Percentiles rank a stretch among this genome's conserved stretches.
Evolutionary conservation across 1,140 invertebrate genomes (phyloP).

Genomic region (Hyposmocoma kahamanoa): DNA sequence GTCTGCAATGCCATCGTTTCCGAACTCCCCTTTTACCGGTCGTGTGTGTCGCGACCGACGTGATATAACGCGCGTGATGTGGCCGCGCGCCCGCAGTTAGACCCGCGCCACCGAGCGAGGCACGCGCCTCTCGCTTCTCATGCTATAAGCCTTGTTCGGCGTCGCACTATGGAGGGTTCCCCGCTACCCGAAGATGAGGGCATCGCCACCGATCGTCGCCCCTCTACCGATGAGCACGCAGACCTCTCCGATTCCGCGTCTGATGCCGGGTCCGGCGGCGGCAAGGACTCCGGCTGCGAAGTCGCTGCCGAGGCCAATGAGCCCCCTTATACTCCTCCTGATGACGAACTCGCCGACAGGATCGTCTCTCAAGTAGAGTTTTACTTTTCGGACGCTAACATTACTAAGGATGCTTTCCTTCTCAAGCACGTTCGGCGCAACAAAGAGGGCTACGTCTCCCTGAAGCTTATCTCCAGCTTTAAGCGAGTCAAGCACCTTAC

Average conservation of each 20-base stretch:
- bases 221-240: constrained; percentile 69
- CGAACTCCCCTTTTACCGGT: constrained; percentile 36
- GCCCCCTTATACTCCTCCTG: constrained; percentile 76
- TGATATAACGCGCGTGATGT: constrained; percentile 49
- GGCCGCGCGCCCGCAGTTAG: constrained; percentile 62
- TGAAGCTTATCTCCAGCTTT: constrained; percentile 95
- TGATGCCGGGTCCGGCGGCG: constrained; percentile 74
- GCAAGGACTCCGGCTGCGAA: constrained; percentile 80
- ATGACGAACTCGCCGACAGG: constrained; percentile 82
- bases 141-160: constrained; percentile 48
- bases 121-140: constrained; percentile 42
- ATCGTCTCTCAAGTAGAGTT: constrained; percentile 92
- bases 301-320: constrained; percentile 70
- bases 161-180: constrained; percentile 49
- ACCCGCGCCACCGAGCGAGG: constrained; percentile 48
- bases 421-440: constrained; percentile 95
- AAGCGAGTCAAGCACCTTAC: constrained; percentile 94
- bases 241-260: constrained; percentile 79
- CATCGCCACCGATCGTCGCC: constrained; percentile 60
- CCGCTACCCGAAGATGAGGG: constrained; percentile 51
- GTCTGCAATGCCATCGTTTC: constrained; percentile 25
- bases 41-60: constrained; percentile 58
- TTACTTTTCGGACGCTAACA: constrained; percentile 96
- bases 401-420: constrained; percentile 95
- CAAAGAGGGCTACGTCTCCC: constrained; percentile 94